Base-by-base conservation (phyloP, 2,797 vertebrate species). In the Lophius americanus region DNA sequence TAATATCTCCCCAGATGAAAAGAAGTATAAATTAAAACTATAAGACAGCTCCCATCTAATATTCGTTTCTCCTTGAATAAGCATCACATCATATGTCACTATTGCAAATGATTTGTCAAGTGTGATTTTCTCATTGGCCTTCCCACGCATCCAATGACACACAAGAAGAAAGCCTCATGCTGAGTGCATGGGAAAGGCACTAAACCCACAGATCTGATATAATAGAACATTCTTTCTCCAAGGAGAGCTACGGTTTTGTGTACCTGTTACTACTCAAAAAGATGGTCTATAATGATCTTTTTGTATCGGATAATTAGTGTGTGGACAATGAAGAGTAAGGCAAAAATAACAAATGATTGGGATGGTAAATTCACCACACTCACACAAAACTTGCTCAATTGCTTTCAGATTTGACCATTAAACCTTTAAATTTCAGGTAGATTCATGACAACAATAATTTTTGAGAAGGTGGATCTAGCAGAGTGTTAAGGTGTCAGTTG, bases 81-180 rank as follows among this genome's bases (percentile, higher is more conserved):
- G 65, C 53, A 11, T 48, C 68, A 50, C 51, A 65, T 60, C 78
- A 65, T 67, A 46, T 77, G 73, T 77, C 73, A 81, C 56, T 67
- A 74, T 68, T 74, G 69, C 69, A 81, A 79, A 80, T 85, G 82
- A 82, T 85, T 83, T 76, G 75, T 81, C 82, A 76, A 65, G 57
- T 60, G 55, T 53, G 23, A 42, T 69, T 70, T 57, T 68, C 53
- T 38, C 59, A 4, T 57, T 10, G 61, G 50, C n/a, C 49, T 60
- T 63, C 46, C 39, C 0, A 2, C 52, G 56, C 69, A 66, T 32
- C 44, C 33, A 67, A 35, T 48, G 61, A 68, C 43, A 44, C 35
- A 35, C 63, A 53, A 64, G 23, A 23, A 70, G 65, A 64, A 35
- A 64, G 1, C 57, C 69, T 37, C 33, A 38, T 70, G 61, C 73